Evolutionary conservation across 2,113 vertebrate genomes (phyloP).

Genomic region (Crotalus viridis): DNA sequence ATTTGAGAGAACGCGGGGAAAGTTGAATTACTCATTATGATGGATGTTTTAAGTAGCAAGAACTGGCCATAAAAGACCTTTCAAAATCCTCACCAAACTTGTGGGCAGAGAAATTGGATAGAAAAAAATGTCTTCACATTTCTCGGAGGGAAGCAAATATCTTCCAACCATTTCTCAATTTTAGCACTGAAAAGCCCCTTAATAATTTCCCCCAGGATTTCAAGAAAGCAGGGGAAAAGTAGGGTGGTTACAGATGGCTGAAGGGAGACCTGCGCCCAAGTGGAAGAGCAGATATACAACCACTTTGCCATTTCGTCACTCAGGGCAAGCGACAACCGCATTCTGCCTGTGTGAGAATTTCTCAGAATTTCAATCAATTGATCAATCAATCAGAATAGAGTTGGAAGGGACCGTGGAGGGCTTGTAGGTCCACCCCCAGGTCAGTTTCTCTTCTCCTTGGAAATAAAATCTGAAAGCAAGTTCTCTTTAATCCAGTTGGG

Average conservation of each 20-base stretch:
- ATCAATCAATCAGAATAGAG: no score
- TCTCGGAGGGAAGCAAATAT: neutral
- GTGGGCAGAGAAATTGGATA: neutral
- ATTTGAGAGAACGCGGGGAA: neutral
- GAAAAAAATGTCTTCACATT: neutral
- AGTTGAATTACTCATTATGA: neutral
- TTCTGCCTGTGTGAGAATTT: neutral
- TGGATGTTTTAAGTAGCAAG: neutral
- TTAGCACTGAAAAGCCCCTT: neutral
- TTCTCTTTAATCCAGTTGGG: no score
- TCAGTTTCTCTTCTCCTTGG: no score
- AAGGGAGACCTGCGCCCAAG: neutral
- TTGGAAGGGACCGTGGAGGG: no score
- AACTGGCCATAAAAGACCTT: neutral
- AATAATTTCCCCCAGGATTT: neutral
- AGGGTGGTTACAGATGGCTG: neutral
- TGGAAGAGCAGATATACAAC: neutral
- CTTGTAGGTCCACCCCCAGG: no score
- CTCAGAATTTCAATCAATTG: no score
- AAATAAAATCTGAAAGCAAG: no score
- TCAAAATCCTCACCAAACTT: neutral
- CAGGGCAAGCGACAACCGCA: neutral
- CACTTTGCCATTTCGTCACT: neutral
- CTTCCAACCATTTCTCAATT: neutral
- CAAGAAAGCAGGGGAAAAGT: neutral